Base-by-base conservation (phyloP, 1,140 invertebrate species). In the Mamestra configurata region DNA sequence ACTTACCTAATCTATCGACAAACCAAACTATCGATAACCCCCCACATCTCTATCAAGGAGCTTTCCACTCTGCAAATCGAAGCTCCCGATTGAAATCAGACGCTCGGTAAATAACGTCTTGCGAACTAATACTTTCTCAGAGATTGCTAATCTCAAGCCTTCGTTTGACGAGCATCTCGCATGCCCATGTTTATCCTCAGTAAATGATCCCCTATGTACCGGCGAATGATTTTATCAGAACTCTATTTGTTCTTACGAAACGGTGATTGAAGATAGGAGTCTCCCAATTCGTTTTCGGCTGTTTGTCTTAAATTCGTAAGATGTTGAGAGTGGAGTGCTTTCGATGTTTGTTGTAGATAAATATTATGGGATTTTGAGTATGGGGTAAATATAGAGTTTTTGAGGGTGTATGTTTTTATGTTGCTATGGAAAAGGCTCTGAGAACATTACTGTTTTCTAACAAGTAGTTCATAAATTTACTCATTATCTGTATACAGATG, bases 31-130 rank as follows among this genome's bases (percentile, higher is more conserved):
- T 31, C 66, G 61, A 64, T 37, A 40, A 43, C 51, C 66, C 20
- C 15, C 57, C 70, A 22, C 81, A 76, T 49, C 80, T 18, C 83
- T 84, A 84, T 22, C 40, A 81, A 83, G 79, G 40, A 81, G 53
- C 82, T 78, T 77, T 79, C 72, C 84, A 79, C 80, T 84, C 80
- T 83, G 86, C 83, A 89, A 91, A 89, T 92, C 85, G 87, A 88
- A 90, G 79, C 66, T 78, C 59, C n/a, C 84, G 84, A 92, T 92
- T 90, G 90, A 88, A 92, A 92, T 89, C 88, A 90, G 88, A 71
- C 84, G 86, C 82, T 89, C 86, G 82, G 90, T 90, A 92, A 92
- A 92, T 90, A 92, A 85, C 86, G 86, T 87, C 84, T 88, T 82
- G 84, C 81, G 84, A 87, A 83, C 85, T 92, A 92, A 91, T 92